A percentile compares a stretch with the other conserved stretches of the same genome.
Conservation (phyloP, 2,113 vertebrate genomes). For the Pluvialis apricaria region DNA sequence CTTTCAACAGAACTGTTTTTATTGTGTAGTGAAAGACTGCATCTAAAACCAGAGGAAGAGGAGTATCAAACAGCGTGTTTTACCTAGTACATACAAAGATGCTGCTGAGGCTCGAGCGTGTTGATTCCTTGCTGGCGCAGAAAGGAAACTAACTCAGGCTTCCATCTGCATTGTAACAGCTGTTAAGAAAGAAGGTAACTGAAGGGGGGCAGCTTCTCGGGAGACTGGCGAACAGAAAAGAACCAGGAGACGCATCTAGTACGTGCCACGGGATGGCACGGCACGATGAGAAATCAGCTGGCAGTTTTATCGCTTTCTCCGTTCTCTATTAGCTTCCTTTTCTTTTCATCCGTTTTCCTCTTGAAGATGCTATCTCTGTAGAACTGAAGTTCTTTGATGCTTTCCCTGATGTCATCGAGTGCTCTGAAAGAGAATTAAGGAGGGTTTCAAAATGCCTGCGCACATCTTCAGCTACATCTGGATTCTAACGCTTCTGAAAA, state of each 20-base stretch:
- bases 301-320: constrained; percentile 71
- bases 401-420: constrained; percentile 91
- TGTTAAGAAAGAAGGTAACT: constrained; percentile 36
- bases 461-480: background rate
- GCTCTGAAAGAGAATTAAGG: constrained; percentile 78
- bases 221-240: constrained; percentile 5
- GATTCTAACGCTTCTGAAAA: accelerated
- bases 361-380: constrained; percentile 92
- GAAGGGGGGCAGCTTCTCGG: background rate
- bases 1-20: constrained; percentile 66
- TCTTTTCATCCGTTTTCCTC: constrained; percentile 79
- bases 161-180: background rate
- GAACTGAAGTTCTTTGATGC: constrained; percentile 93
- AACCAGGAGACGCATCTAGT: background rate
- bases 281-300: constrained; percentile 54
- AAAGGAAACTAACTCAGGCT: background rate
- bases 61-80: constrained; percentile 13
- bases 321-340: constrained; percentile 81
- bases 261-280: background rate
- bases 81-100: background rate
- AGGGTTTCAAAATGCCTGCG: background rate
- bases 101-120: background rate
- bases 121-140: background rate
- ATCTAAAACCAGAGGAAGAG: constrained; percentile 43
- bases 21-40: constrained; percentile 60